phyloP scores from a whole-genome alignment of 2,113 vertebrate species.

The Gracilinanus agilis region DNA sequence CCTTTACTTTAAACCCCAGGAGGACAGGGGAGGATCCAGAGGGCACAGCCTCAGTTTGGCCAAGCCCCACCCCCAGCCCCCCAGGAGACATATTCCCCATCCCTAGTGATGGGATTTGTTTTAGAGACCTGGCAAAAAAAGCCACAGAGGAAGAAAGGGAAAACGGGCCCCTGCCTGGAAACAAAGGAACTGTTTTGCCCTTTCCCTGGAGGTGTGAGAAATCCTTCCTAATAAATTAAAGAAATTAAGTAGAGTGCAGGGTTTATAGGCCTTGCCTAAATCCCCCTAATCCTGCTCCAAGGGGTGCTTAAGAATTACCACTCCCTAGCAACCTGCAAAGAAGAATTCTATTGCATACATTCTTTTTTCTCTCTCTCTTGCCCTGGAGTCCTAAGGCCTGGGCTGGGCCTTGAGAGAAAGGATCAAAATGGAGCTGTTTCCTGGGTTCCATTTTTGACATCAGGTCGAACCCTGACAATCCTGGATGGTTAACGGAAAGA shows the following conservation, averaged over 20 bases:
- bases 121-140: not conserved
- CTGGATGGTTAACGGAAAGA: not conserved
- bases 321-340: constrained; percentile 49
- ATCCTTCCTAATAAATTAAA: constrained; percentile 74
- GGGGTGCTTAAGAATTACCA: constrained; percentile 46
- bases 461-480: not conserved
- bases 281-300: constrained; percentile 59
- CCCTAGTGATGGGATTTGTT: not conserved
- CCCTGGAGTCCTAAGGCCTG: not conserved
- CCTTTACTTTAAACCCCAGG: not conserved
- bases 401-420: not conserved
- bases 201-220: constrained; percentile 75
- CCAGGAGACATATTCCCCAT: fast-evolving
- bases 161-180: not conserved
- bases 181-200: not conserved
- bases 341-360: constrained; percentile 37
- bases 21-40: not conserved
- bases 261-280: constrained; percentile 43
- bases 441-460: not conserved
- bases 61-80: not conserved
- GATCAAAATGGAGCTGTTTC: not conserved
- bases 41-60: constrained; percentile 41
- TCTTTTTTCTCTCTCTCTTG: not conserved
- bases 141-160: not conserved
- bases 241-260: constrained; percentile 66